Conservation (phyloP, 1,140 invertebrate species). For the Ridgeia piscesae region DNA sequence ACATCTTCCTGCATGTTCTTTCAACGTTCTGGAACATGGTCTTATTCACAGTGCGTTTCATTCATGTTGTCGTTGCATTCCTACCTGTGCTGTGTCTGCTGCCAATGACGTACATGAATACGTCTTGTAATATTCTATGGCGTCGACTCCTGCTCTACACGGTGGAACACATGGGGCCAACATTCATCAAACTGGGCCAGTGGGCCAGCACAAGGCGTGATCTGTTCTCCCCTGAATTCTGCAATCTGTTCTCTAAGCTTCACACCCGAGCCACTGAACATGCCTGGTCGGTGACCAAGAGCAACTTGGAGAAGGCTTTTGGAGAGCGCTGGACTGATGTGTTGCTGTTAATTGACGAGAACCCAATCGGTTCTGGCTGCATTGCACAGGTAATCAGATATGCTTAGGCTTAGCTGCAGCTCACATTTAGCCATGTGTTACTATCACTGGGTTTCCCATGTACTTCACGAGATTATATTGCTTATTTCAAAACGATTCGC, state of each 20-base stretch:
- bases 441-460: not conserved
- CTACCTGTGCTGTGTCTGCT: conserved; percentile 33
- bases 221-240: conserved; percentile 59
- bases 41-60: conserved; percentile 24
- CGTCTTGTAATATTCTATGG: conserved; percentile 27
- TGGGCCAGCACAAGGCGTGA: conserved; percentile 61
- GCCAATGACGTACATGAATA: conserved; percentile 32
- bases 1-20: not conserved
- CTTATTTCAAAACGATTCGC: too few relatives aligned
- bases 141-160: conserved; percentile 30
- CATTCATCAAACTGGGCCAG: conserved; percentile 63
- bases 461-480: not conserved
- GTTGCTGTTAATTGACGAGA: conserved; percentile 41
- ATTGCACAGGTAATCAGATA: conserved; percentile 60
- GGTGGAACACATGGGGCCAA: conserved; percentile 59
- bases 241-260: conserved; percentile 53
- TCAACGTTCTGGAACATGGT: not conserved
- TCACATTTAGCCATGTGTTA: not conserved
- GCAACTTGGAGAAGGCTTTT: conserved; percentile 30
- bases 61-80: conserved; percentile 29
- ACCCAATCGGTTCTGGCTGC: conserved; percentile 62
- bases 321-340: conserved; percentile 37
- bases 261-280: conserved; percentile 55
- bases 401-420: not conserved
- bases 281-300: conserved; percentile 44